Evolutionary conservation across 2,113 vertebrate species (phyloP), one percentile per base, ranked within the genome.

Genomic region (Aegotheles bennettii): DNA sequence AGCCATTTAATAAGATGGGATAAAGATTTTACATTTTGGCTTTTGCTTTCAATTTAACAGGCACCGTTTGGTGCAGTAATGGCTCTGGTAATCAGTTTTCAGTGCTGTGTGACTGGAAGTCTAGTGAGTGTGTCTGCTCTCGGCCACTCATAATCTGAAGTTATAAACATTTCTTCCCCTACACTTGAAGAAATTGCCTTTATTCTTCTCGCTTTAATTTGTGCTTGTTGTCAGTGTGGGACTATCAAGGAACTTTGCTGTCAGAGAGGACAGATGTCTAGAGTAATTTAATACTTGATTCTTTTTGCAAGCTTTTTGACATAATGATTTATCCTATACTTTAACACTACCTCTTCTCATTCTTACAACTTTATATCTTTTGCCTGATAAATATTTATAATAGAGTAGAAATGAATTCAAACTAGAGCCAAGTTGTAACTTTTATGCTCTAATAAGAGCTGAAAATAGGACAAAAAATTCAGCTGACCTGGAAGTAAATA

Each of bases 11-110:
- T 91, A 88, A 78, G 73, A 89, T 54, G 31, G 47, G 80, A 77
- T 93, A 91, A 96, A 93, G 80, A 89, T 91, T 94, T 93, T 89
- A 84, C 17, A 31, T 91, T 96, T 91, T 84, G 64, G 47, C 19
- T 82, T 91, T 78, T 93, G 59, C 89, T 93, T 95, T 87, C 87
- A 42, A 35, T 84, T 90, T 67, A 45, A 20, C 28, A 50, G 84
- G 77, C 38, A 38, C 36, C 0, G 2, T 69, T 94, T 7, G 9
- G 38, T 47, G 54, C n/a, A 19, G 56, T 88, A 73, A 69, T 73
- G 67, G 63, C 59, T 90, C 86, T 64, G 45, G 25, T 79, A 84
- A 84, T 89, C 75, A 43, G 48, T 88, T 95, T 80, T 86, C 71
- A 80, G 75, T 33, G 59, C 28, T 1, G 3, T 45, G 47, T 83